Evolutionary conservation across 2,113 vertebrate species (phyloP), one percentile per base, ranked within the genome.

Genomic region (Alouatta palliata): DNA sequence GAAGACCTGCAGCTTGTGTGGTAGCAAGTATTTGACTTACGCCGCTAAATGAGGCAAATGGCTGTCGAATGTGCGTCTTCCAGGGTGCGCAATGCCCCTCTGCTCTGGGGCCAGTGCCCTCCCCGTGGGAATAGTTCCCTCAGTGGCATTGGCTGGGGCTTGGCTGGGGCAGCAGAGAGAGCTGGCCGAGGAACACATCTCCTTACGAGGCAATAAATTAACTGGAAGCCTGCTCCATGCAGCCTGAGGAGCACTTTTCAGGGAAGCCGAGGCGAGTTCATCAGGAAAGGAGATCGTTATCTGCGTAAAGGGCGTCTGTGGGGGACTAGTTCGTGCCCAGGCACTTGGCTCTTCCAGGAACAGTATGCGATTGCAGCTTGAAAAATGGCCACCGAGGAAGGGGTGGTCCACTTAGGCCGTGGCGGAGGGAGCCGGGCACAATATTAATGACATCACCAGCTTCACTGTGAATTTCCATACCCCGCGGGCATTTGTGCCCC

Each of bases 361-460:
- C 1, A 9, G 9, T 32, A 1, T 2, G 27, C 8, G 66, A 77
- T 0, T 7, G 43, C 17, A 19, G 77, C 6, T 1, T 73, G 70
- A 87, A 20, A 32, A 40, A 73, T 32, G 70, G 71, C 68, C 23
- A 0, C 12, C 0, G 0, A 84, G 71, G 58, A 79, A 32, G 21
- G 10, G 37, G 49, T 2, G 3, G 37, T 11, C 76, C 58, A 5
- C 43, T 70, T 2, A 20, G 23, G n/a, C 68, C 0, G 6, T 19
- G 7, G 4, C 0, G 14, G 82, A 16, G 68, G 14, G 82, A 20
- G 68, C 68, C 1, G 13, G 85, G 7, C 68, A 14, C 21, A 25
- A 43, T 73, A 87, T 95, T 91, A 87, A 93, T 91, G 75, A 45
- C 76, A 1, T 61, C 90, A 49, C 85, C 52, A 80, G 30, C 25